Evolutionary conservation across 1,140 invertebrate species (phyloP), one percentile per base, ranked within the genome.

Genomic region (Diuraphis noxia): DNA sequence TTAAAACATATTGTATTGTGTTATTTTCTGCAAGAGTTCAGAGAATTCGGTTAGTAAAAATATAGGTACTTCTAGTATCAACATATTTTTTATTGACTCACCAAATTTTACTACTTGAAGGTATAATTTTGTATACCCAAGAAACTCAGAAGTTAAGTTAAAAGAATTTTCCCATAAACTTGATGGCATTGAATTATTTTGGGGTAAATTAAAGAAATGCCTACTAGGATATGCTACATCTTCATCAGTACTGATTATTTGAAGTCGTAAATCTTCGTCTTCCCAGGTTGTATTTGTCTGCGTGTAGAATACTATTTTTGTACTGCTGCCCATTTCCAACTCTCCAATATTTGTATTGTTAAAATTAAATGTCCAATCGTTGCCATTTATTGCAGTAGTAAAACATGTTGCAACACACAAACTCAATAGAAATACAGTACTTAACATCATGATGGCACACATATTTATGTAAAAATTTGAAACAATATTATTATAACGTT

Each of bases 51-150:
- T 81, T 38, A 81, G n/a, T 25, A 25, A 56, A 5, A 34, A 87
- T 23, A 86, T 13, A 38, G 43, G 21, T 36, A 30, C 1, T 38
- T 4, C 46, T 36, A 86, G n/a, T 82, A n/a, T 72, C 34, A 13
- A 17, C 13, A 72, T 72, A n/a, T 30, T 81, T 0, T 52, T n/a
- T 30, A 0, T 82, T 1, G 40, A 91, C 89, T 79, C 41, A 91
- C 89, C 41, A 19, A 82, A 1, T 82, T 91, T 36, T 49, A 91
- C 77, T 30, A 91, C 43, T 91, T 36, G 77, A n/a, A 91, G 43
- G 49, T 91, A 49, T 13, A 91, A 38, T 82, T 82, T 91, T 49
- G 77, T 40, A 52, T 91, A 91, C 25, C 89, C 89, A 38, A 91
- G 10, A 36, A 91, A 91, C 3, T 91, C 34, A 7, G 41, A 21